Evolutionary conservation across 2,888 invertebrate species (phyloP).

Genomic region (Eubasilissa splendida): DNA sequence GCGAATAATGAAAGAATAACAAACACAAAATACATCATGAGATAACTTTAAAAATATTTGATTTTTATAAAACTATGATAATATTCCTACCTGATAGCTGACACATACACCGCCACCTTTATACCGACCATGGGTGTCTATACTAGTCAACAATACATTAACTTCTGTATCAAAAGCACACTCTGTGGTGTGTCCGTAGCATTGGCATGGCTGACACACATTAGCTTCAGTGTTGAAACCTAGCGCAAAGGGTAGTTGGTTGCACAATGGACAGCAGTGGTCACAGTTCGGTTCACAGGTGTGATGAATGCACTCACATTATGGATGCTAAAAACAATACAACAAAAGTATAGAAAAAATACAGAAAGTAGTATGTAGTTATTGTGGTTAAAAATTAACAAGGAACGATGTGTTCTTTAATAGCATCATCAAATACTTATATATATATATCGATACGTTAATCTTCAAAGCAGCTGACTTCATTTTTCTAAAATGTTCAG

Average conservation of each 20-base stretch:
- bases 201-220: slow-evolving; percentile 83
- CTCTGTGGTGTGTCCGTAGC: slow-evolving; percentile 86
- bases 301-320: slow-evolving; percentile 93
- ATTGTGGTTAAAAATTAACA: too few species aligned
- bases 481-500: too few species aligned
- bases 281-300: slow-evolving; percentile 95
- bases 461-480: too few species aligned
- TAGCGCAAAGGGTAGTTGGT: slow-evolving; percentile 83
- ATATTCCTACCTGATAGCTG: slow-evolving; percentile 82
- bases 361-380: too few species aligned
- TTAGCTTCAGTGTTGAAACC: slow-evolving; percentile 73
- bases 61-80: background rate
- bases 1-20: background rate
- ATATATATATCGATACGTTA: too few species aligned
- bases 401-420: too few species aligned
- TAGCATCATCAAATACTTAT: too few species aligned
- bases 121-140: slow-evolving; percentile 79
- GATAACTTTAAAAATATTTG: background rate
- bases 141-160: slow-evolving; percentile 76
- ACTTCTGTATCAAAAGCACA: slow-evolving; percentile 87
- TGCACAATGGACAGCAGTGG: slow-evolving; percentile 89
- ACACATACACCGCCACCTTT: slow-evolving; percentile 91
- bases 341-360: background rate
- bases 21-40: background rate
- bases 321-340: slow-evolving; percentile 67